phyloP scores from a whole-genome alignment of 2,113 vertebrate genomes.

The Xenopus laevis region DNA sequence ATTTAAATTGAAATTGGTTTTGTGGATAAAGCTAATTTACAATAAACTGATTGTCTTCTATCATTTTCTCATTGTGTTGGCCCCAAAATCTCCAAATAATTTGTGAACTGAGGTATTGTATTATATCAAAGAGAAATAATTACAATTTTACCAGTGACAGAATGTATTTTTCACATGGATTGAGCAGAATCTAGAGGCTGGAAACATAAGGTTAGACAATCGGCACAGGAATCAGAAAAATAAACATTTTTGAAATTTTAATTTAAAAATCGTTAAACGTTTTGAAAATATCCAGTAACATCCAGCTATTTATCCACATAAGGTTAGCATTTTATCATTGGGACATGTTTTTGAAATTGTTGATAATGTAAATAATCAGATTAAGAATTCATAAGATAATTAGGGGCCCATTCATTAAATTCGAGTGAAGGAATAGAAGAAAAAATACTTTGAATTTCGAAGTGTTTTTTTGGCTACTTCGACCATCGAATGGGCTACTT shows the following conservation, averaged over 20 bases:
- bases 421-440: too few relatives aligned
- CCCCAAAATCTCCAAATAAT: constrained; percentile 12
- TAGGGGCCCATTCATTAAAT: too few relatives aligned
- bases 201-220: not conserved
- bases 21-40: constrained; percentile 40
- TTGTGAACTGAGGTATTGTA: constrained; percentile 23
- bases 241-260: not conserved
- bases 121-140: constrained; percentile 20
- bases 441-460: too few relatives aligned
- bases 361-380: not conserved
- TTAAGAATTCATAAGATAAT: constrained; percentile 24
- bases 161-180: not conserved
- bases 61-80: constrained; percentile 9
- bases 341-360: too few relatives aligned
- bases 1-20: constrained; percentile 41
- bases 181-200: not conserved
- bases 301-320: not conserved
- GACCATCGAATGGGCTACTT: too few relatives aligned
- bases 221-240: too few relatives aligned
- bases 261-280: not conserved
- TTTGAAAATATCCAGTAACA: too few relatives aligned
- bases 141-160: not conserved
- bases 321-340: not conserved
- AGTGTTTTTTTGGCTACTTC: too few relatives aligned
- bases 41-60: constrained; percentile 35